A percentile compares a stretch with the other conserved stretches of the same genome.
Evolutionary conservation across 2,797 vertebrate species (phyloP).

Genomic region (Salarias fasciatus): DNA sequence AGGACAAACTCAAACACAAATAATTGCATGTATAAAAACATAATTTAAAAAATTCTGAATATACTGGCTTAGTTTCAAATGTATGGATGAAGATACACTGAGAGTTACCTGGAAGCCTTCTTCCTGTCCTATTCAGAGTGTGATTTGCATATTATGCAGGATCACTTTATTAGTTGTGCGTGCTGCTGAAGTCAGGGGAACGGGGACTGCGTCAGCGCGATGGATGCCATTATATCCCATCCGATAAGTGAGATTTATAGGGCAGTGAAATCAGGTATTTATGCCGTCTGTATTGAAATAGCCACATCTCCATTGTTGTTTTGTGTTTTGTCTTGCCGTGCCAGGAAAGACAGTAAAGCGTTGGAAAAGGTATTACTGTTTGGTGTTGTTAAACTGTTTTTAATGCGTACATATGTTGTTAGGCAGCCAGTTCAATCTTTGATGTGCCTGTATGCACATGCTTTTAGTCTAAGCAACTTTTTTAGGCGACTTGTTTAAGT

Average conservation of each 20-base stretch:
- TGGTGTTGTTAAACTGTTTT: too few species aligned
- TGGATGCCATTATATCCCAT: conserved; percentile 17
- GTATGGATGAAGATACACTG: neutral
- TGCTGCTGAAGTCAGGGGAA: conserved; percentile 32
- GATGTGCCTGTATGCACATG: too few species aligned
- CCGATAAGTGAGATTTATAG: conserved; percentile 20
- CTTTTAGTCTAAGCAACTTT: neutral
- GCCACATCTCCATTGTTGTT: neutral
- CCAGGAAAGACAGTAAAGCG: conserved; percentile 5
- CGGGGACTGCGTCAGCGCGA: conserved; percentile 43
- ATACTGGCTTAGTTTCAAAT: neutral
- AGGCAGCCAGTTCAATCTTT: too few species aligned
- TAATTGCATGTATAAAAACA: too few species aligned
- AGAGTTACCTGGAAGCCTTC: neutral
- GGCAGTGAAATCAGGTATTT: neutral
- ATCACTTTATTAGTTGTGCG: conserved; percentile 32
- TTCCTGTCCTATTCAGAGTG: conserved; percentile 7
- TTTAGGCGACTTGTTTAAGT: neutral
- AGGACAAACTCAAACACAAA: too few species aligned
- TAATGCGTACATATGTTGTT: too few species aligned
- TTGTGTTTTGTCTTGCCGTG: neutral
- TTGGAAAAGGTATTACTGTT: too few species aligned
- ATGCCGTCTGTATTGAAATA: neutral
- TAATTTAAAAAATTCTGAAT: too few species aligned
- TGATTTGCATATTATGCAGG: conserved; percentile 64